These are phyloP conservation scores for Crocallis elinguaria DNA, from an alignment of 2,888 invertebrate species.

Conservation along the genomic window DNA sequence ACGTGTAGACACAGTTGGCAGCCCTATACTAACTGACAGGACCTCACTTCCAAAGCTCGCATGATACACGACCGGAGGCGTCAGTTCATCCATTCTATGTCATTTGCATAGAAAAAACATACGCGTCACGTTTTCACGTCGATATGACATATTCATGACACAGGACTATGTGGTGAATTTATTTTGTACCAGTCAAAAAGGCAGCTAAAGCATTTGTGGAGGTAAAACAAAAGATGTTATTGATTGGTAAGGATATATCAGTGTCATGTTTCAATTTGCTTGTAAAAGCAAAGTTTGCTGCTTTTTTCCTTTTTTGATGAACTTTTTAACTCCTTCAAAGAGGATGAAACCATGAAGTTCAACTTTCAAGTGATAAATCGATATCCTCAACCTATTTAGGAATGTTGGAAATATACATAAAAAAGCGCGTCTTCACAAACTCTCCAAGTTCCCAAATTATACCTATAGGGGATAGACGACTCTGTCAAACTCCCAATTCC, in stretches of 20 bases:
- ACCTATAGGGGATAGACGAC: constrained; percentile 2
- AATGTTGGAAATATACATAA: background rate
- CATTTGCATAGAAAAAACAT: constrained; percentile 69
- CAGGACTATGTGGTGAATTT: constrained; percentile 2
- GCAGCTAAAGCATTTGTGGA: background rate
- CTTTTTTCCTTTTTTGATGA: too few relatives aligned
- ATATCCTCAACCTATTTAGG: too few relatives aligned
- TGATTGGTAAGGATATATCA: constrained; percentile 9
- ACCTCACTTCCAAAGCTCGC: constrained; percentile 21
- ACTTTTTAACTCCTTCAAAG: too few relatives aligned
- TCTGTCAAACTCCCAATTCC: constrained; percentile 3
- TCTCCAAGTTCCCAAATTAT: constrained; percentile 8
- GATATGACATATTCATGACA: constrained; percentile 40
- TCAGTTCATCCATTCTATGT: constrained; percentile 55
- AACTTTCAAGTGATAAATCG: too few relatives aligned
- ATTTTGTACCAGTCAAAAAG: background rate
- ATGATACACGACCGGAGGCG: constrained; percentile 57
- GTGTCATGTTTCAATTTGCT: constrained; percentile 9
- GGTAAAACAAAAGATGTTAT: background rate
- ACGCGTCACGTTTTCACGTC: constrained; percentile 54
- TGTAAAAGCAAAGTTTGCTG: background rate
- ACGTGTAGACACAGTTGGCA: constrained; percentile 5
- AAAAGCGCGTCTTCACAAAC: background rate
- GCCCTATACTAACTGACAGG: constrained; percentile 19
- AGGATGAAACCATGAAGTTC: too few relatives aligned